phyloP scores from a whole-genome alignment of 1,140 invertebrate species.

The Marisa cornuarietis region DNA sequence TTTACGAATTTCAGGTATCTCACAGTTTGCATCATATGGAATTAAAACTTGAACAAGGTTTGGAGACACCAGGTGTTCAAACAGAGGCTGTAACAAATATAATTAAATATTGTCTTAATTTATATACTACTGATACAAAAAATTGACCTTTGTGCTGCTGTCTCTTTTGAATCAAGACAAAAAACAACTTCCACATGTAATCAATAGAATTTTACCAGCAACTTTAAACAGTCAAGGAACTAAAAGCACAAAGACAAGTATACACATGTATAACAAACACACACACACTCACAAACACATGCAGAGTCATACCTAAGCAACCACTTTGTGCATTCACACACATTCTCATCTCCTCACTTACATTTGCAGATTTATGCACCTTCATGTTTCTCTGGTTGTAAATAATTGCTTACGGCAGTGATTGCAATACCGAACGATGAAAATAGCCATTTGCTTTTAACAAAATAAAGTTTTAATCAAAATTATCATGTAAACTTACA shows the following conservation, averaged over 20 bases:
- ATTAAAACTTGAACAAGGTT: conserved; percentile 32
- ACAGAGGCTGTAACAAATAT: conserved; percentile 28
- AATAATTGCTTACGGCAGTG: background rate
- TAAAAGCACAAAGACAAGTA: too few relatives aligned
- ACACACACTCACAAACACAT: too few relatives aligned
- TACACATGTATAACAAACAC: too few relatives aligned
- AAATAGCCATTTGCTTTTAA: background rate
- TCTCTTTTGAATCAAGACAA: too few relatives aligned
- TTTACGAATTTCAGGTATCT: conserved; percentile 18
- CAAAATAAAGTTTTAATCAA: background rate
- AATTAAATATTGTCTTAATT: background rate
- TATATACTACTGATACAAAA: too few relatives aligned
- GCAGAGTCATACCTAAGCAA: too few relatives aligned
- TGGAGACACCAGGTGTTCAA: conserved; percentile 30
- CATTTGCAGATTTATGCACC: background rate
- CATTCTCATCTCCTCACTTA: background rate
- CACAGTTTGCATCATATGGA: conserved; percentile 24
- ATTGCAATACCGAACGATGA: background rate
- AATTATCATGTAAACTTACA: conserved; percentile 18
- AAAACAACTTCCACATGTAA: too few relatives aligned
- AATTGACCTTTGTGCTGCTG: too few relatives aligned
- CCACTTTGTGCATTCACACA: background rate
- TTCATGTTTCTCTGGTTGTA: background rate
- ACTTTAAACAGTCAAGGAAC: too few relatives aligned
- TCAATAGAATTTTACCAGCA: too few relatives aligned